Evolutionary conservation across 2,113 vertebrate species (phyloP).

Genomic region (Hippolais icterina): DNA sequence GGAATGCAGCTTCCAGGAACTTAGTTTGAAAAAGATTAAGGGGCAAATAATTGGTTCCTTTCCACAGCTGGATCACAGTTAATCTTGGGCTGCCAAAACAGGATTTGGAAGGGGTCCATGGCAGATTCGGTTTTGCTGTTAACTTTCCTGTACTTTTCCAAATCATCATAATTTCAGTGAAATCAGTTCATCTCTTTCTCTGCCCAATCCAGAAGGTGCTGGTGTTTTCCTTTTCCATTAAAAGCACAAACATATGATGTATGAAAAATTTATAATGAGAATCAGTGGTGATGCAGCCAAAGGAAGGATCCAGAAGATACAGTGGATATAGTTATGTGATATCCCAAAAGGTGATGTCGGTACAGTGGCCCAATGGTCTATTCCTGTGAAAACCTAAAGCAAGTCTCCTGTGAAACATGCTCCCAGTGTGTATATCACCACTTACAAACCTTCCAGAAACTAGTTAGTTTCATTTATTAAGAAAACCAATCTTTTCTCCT

Average conservation of each 20-base stretch:
- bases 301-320: background rate
- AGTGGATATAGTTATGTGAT: background rate
- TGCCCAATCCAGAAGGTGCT: background rate
- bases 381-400: background rate
- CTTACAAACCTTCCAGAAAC: background rate
- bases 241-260: background rate
- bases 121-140: background rate
- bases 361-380: background rate
- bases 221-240: slow-evolving; percentile 6
- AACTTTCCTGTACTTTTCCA: slow-evolving; percentile 31
- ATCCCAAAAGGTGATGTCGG: background rate
- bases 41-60: slow-evolving; percentile 35
- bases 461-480: background rate
- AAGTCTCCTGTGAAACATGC: background rate
- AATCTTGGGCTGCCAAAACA: slow-evolving; percentile 27
- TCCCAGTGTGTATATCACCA: background rate
- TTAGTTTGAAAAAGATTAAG: slow-evolving; percentile 27
- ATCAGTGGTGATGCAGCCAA: background rate
- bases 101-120: background rate
- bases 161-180: background rate
- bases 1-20: slow-evolving; percentile 20
- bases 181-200: slow-evolving; percentile 14
- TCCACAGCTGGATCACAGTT: slow-evolving; percentile 46
- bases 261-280: slow-evolving; percentile 18
- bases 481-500: background rate